Evolutionary conservation across 2,888 invertebrate species (phyloP), one percentile per base, ranked within the genome.

Genomic region (Eurytoma adleriae): DNA sequence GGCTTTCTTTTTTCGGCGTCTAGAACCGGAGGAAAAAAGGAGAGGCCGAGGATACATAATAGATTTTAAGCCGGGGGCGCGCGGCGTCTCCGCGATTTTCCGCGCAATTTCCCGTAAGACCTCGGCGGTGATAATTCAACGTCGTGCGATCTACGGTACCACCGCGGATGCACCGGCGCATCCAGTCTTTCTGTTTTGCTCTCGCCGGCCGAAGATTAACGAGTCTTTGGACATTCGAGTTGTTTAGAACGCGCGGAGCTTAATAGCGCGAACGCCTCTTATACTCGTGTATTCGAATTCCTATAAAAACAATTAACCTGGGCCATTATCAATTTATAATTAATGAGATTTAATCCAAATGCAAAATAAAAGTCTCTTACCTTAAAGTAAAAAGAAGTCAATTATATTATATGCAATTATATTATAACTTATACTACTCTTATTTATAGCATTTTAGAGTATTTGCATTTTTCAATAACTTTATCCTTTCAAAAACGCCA

Each of bases 71-170:
- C 52, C 27, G 40, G 40, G 57, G 3, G 14, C 40, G 59, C 67
- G 14, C n/a, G 27, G 48, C 12, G 40, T 30, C 62, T 61, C n/a
- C 71, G 50, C 68, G 77, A 81, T 81, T 84, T 84, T 83, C 80
- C 78, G 76, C 78, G 54, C 84, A 84, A 86, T 86, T 86, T 86
- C 86, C 85, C 86, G 83, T 77, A 83, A 85, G 85, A 71, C 81
- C 75, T 64, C 50, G 62, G 75, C 79, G 74, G 81, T 82, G 85
- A 86, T 86, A 85, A 86, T 84, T 86, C 86, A 84, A 86, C 83
- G 85, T 84, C 81, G 81, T 57, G 71, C 24, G 54, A 27, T 62
- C 52, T 3, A 7, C 5, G 27, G 24, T 24, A 24, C 24, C 24
- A 24, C 20, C 59, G n/a, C 48, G 14, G 50, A 30, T 20, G n/a